phyloP scores from a whole-genome alignment of 2,797 vertebrate species.

The Pantherophis vulpinus region DNA sequence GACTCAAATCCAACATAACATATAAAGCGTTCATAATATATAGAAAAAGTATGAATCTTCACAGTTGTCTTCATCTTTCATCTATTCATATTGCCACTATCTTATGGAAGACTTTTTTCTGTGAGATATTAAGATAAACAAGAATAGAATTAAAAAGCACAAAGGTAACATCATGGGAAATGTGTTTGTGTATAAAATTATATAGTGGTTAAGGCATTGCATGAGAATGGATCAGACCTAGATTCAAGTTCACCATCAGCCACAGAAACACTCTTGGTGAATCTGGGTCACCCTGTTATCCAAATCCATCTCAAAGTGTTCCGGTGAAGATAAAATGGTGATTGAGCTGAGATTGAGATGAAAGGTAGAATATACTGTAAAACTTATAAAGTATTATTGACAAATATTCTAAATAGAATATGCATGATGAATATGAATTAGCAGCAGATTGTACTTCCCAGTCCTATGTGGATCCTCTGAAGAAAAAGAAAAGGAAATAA shows the following conservation, averaged over 20 bases:
- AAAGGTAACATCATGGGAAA: neutral
- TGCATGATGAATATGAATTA: neutral
- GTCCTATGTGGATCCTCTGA: neutral
- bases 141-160: neutral
- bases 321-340: neutral
- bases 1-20: neutral
- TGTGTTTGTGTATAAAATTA: neutral
- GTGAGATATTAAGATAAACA: neutral
- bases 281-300: neutral
- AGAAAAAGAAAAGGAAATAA: neutral
- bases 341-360: neutral
- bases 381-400: neutral
- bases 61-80: neutral
- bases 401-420: neutral
- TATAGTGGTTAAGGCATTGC: neutral
- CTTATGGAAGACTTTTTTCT: neutral
- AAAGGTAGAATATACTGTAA: neutral
- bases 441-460: neutral
- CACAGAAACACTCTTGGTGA: neutral
- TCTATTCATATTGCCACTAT: neutral
- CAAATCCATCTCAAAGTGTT: neutral
- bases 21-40: neutral
- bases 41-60: neutral
- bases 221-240: neutral
- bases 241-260: neutral